Evolutionary conservation across 1,140 invertebrate species (phyloP).

Genomic region (Drosophila azteca): DNA sequence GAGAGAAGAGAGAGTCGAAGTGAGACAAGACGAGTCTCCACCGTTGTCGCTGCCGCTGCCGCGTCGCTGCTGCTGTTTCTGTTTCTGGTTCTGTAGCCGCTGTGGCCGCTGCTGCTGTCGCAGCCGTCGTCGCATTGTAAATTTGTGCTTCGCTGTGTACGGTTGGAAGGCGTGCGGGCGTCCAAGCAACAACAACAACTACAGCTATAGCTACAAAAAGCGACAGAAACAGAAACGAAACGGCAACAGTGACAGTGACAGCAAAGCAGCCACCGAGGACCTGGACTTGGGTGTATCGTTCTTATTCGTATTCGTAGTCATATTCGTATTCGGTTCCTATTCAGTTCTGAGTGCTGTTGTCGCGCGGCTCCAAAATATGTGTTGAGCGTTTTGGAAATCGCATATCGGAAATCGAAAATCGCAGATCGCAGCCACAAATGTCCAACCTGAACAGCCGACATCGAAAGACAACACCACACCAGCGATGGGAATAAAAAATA

Average conservation of each 20-base stretch:
- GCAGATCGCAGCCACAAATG: slow-evolving; percentile 20
- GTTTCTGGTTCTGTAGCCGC: slow-evolving; percentile 22
- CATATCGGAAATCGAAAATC: background rate
- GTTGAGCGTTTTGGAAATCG: slow-evolving; percentile 3
- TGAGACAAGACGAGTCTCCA: slow-evolving; percentile 50
- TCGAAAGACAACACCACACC: slow-evolving; percentile 17
- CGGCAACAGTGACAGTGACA: slow-evolving; percentile 12
- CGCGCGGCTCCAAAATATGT: slow-evolving; percentile 30
- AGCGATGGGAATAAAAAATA: slow-evolving; percentile 52
- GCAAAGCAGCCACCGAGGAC: slow-evolving; percentile 11
- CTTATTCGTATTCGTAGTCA: background rate
- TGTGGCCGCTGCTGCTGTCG: slow-evolving; percentile 43
- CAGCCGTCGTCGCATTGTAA: slow-evolving; percentile 72
- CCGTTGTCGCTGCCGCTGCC: slow-evolving; percentile 23
- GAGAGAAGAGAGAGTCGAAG: slow-evolving; percentile 47
- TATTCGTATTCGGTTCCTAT: slow-evolving; percentile 34
- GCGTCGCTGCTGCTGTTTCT: slow-evolving; percentile 24
- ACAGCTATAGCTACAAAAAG: slow-evolving; percentile 15
- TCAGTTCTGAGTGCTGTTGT: slow-evolving; percentile 32
- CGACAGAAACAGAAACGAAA: slow-evolving; percentile 11
- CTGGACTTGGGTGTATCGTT: no score
- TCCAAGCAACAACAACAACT: slow-evolving; percentile 30
- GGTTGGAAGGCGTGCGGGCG: slow-evolving; percentile 73
- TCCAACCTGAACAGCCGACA: slow-evolving; percentile 12
- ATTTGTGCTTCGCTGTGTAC: slow-evolving; percentile 80